Conservation (phyloP, 2,797 vertebrate species). For the Lagorchestes hirsutus region DNA sequence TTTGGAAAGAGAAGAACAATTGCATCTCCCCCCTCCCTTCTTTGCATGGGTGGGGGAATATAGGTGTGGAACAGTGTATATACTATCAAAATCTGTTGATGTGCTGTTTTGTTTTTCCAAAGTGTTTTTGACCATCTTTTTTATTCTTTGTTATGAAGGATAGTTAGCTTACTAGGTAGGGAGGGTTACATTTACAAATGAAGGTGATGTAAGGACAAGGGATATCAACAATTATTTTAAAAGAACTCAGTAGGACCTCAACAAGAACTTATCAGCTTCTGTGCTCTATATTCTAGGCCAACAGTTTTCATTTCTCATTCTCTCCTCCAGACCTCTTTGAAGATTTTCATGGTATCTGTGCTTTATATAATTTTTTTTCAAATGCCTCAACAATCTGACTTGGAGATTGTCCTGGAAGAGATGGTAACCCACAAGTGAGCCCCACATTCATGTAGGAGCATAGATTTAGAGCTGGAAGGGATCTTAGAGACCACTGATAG, state of each 20-base stretch:
- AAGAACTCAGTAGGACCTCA: background rate
- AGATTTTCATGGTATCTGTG: too few species aligned
- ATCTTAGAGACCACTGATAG: background rate
- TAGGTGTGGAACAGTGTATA: background rate
- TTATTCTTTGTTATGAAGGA: background rate
- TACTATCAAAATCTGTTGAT: background rate
- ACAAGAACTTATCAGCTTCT: background rate
- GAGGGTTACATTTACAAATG: background rate
- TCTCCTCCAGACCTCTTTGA: background rate
- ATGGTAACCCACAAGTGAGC: background rate
- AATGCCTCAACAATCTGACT: too few species aligned
- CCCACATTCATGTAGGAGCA: background rate
- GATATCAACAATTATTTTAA: background rate
- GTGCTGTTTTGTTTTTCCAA: background rate
- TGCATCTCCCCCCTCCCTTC: background rate
- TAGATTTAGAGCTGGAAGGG: background rate
- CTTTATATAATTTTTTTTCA: too few species aligned
- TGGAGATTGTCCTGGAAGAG: background rate
- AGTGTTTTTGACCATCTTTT: background rate
- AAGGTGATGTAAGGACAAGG: background rate
- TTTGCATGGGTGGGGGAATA: background rate
- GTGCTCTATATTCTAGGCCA: background rate
- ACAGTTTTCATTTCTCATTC: background rate
- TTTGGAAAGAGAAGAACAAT: background rate
- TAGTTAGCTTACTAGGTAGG: background rate